A percentile compares a stretch with the other conserved stretches of the same genome.
phyloP scores from a whole-genome alignment of 1,140 invertebrate species.

The Drosophila lowei region DNA sequence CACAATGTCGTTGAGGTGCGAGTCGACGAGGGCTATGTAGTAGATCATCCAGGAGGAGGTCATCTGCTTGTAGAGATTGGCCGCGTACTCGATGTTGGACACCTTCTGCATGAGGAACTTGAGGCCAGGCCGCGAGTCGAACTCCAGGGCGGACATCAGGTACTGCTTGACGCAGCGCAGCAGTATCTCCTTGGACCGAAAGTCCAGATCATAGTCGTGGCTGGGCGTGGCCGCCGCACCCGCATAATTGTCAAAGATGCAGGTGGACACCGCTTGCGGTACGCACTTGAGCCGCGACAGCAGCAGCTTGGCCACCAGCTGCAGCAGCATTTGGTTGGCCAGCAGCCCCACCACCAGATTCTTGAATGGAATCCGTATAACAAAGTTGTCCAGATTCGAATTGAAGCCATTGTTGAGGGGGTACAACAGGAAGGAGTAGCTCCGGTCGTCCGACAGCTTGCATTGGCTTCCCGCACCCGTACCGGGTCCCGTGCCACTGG shows the following conservation, averaged over 20 bases:
- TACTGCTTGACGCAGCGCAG: constrained; percentile 92
- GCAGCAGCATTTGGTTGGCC: constrained; percentile 95
- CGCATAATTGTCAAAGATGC: constrained; percentile 82
- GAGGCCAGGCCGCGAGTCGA: constrained; percentile 93
- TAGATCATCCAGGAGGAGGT: constrained; percentile 95
- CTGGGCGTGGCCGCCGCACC: constrained; percentile 84
- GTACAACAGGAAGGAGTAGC: constrained; percentile 95
- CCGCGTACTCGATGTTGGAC: constrained; percentile 92
- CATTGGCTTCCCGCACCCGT: constrained; percentile 39
- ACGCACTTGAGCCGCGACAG: constrained; percentile 86
- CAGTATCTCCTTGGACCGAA: constrained; percentile 84
- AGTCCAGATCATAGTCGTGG: constrained; percentile 85
- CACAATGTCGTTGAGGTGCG: constrained; percentile 88
- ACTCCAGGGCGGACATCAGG: constrained; percentile 91
- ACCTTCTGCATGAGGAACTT: constrained; percentile 98
- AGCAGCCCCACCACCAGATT: constrained; percentile 93
- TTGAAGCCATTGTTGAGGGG: constrained; percentile 89
- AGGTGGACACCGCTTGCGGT: constrained; percentile 79
- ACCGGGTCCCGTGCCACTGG: constrained; percentile 3
- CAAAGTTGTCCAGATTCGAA: constrained; percentile 91
- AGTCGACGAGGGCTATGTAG: constrained; percentile 92
- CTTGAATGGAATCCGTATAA: constrained; percentile 92
- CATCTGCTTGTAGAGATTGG: constrained; percentile 96
- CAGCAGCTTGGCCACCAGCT: constrained; percentile 93
- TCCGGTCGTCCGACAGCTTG: constrained; percentile 88